Evolutionary conservation across 2,797 vertebrate species (phyloP), one percentile per base, ranked within the genome.

Genomic region (Benthosema pterotum): DNA sequence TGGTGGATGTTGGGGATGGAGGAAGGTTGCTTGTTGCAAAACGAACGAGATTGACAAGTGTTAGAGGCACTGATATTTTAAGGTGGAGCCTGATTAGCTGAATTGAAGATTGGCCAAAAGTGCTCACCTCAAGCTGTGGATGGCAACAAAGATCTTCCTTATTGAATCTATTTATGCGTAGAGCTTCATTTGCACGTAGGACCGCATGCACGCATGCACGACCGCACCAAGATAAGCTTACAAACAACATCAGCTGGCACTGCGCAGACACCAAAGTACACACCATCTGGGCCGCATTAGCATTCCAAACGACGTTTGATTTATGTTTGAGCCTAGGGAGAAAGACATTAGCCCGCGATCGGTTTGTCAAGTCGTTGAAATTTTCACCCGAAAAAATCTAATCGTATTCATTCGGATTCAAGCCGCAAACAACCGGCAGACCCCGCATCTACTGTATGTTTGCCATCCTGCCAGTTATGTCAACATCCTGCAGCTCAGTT

Each of bases 261-360:
- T 76, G 60, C 65, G 68, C 59, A 53, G 52, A 18, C 73, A 78
- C 78, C 80, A 84, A 84, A 82, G 81, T 64, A 77, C 75, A 80
- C 42, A 78, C 86, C 85, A 90, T 87, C 84, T 87, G 82, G 32
- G 75, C 65, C 70, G 66, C 72, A 75, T 82, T 79, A 77, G 53
- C 63, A 82, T 74, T 79, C 77, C 74, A 83, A 83, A 80, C 70
- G 63, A 82, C 74, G 72, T 84, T 64, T 77, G 78, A 86, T 82
- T 87, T 71, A 86, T 71, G 71, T 48, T 16, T 25, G 51, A 78
- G 76, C 69, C 69, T 51, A 48, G 69, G 68, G 79, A 61, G 0
- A 16, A 13, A 76, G 52, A 56, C 76, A 82, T 87, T 82, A 80
- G 57, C 64, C 72, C 71, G 67, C 54, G 65, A 72, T 84, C 76